Conservation (phyloP, 1,140 invertebrate genomes). For the Thalassaphorura encarpata region DNA sequence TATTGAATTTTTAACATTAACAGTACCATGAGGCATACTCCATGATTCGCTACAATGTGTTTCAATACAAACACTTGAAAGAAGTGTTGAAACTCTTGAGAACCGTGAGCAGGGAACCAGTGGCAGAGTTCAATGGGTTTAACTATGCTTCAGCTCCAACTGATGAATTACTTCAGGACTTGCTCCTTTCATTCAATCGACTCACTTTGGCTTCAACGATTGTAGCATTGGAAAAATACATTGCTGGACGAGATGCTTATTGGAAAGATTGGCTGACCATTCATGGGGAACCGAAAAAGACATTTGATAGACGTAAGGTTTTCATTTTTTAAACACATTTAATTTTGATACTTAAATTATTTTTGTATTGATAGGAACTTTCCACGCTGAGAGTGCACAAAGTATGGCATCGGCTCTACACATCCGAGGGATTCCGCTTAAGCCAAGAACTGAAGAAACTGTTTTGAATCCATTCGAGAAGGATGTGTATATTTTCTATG, state of each 20-base stretch:
- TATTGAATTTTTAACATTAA: not conserved
- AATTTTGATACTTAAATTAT: not conserved
- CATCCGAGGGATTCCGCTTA: conserved; percentile 22
- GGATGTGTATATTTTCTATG: conserved; percentile 24
- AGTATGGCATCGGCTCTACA: conserved; percentile 32
- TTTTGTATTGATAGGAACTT: conserved; percentile 19
- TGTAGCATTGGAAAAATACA: conserved; percentile 14
- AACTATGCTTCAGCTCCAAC: conserved; percentile 7
- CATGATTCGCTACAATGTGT: conserved; percentile 29
- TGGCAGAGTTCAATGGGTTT: conserved; percentile 9
- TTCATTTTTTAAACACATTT: not conserved
- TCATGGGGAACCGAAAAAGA: conserved; percentile 13
- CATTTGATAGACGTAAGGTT: conserved; percentile 29
- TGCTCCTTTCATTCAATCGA: conserved; percentile 23
- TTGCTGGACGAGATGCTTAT: conserved; percentile 8
- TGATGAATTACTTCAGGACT: conserved; percentile 18
- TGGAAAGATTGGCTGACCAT: conserved; percentile 18
- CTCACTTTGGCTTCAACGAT: conserved; percentile 13
- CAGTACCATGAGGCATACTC: conserved; percentile 30
- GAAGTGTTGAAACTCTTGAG: conserved; percentile 23
- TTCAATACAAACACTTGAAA: conserved; percentile 26
- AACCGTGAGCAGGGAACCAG: not conserved
- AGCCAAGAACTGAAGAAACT: not conserved
- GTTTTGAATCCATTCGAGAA: conserved; percentile 15
- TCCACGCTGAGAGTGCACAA: conserved; percentile 23